phyloP scores from a whole-genome alignment of 2,888 invertebrate species.

The Dugesia japonica region DNA sequence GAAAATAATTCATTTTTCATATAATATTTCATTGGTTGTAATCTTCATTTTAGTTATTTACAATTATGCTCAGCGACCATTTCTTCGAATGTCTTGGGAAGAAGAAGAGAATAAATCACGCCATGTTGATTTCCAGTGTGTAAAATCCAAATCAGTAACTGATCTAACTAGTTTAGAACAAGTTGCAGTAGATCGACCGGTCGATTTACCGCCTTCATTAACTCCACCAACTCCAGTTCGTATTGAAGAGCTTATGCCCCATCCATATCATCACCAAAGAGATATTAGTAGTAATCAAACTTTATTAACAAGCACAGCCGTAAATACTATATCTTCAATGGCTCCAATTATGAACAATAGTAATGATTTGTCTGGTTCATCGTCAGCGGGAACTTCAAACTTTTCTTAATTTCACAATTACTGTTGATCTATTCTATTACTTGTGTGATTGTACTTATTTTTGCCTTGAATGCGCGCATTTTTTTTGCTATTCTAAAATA shows the following conservation, averaged over 20 bases:
- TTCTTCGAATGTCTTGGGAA: conserved; percentile 98
- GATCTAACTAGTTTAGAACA: conserved; percentile 63
- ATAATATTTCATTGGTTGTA: too few relatives aligned
- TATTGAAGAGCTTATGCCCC: background rate
- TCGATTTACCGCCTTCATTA: conserved; percentile 30
- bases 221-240: conserved; percentile 37
- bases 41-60: conserved; percentile 84
- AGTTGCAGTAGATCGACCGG: conserved; percentile 65
- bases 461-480: too few relatives aligned
- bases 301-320: background rate
- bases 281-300: background rate
- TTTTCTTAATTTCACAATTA: background rate
- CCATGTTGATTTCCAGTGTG: conserved; percentile 96
- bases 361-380: background rate
- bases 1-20: too few relatives aligned
- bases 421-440: too few relatives aligned
- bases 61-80: conserved; percentile 95
- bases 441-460: too few relatives aligned
- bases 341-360: background rate
- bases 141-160: conserved; percentile 88
- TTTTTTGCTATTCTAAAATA: too few relatives aligned
- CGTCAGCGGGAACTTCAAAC: background rate
- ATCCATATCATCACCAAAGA: background rate
- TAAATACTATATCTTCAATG: background rate
- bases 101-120: conserved; percentile 96